These are phyloP conservation scores for Agrotis ipsilon DNA, from an alignment of 2,888 invertebrate genomes.

Conservation along the genomic window DNA sequence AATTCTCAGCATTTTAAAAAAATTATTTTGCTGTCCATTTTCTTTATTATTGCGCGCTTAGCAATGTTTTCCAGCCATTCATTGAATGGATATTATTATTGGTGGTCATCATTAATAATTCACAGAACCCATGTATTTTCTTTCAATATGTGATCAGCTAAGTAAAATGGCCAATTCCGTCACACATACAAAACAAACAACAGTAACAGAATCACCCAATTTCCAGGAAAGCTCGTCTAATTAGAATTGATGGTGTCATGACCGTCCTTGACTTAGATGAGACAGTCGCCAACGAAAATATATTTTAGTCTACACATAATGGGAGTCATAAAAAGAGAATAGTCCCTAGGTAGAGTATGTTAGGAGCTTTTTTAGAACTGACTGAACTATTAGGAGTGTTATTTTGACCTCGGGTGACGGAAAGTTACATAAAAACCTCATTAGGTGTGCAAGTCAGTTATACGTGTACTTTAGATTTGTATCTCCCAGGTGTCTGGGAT, in stretches of 20 bases:
- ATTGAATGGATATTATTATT: too few relatives aligned
- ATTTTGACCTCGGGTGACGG: neutral
- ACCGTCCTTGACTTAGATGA: conserved; percentile 60
- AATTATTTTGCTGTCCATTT: too few relatives aligned
- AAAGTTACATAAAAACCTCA: neutral
- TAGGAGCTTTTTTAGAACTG: conserved; percentile 17
- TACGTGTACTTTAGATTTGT: neutral
- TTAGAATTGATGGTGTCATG: conserved; percentile 47
- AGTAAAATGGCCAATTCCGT: neutral
- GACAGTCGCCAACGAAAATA: conserved; percentile 37
- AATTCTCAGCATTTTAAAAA: neutral
- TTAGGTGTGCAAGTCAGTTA: neutral
- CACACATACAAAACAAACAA: conserved; percentile 4
- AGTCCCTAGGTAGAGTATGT: conserved; percentile 27
- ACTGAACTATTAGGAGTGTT: neutral
- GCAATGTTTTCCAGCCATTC: too few relatives aligned
- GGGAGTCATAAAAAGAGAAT: conserved; percentile 29
- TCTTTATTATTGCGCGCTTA: too few relatives aligned
- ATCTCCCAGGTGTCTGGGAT: neutral
- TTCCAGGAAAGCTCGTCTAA: conserved; percentile 46
- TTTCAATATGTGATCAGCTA: conserved; percentile 1
- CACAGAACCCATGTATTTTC: neutral
- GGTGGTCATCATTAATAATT: neutral
- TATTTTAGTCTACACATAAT: conserved; percentile 39
- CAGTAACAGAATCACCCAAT: conserved; percentile 10